Evolutionary conservation across 1,140 invertebrate genomes (phyloP).

Genomic region (Panulirus ornatus): DNA sequence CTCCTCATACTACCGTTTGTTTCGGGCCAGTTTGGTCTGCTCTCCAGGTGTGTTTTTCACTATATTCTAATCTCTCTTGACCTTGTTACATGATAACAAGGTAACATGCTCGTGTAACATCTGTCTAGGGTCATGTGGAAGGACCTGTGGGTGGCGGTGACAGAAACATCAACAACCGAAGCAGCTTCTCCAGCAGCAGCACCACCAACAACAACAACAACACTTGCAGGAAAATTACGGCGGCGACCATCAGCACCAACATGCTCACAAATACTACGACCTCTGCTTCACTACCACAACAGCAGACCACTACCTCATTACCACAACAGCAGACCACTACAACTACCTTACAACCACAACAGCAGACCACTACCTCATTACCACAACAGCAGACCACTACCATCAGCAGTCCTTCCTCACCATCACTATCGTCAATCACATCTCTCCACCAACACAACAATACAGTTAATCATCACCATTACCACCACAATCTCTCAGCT

Average conservation of each 20-base stretch:
- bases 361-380: background rate
- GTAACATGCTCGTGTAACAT: no score
- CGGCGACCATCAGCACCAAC: background rate
- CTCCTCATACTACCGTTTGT: no score
- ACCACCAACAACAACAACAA: no score
- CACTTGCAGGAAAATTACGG: background rate
- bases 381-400: background rate
- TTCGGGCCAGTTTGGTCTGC: no score
- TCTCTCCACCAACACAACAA: background rate
- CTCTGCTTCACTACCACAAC: background rate
- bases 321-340: background rate
- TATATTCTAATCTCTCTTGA: no score
- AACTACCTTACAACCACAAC: background rate
- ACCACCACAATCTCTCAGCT: background rate
- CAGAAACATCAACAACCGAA: background rate
- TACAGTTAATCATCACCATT: background rate
- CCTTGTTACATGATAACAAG: no score
- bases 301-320: background rate
- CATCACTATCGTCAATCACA: background rate
- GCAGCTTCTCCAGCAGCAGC: background rate
- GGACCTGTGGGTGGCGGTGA: background rate
- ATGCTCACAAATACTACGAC: background rate
- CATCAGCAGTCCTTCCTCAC: no score
- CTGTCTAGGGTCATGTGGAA: no score
- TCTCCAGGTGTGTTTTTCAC: no score